Base-by-base conservation (phyloP, 2,888 invertebrate genomes). In the Odontocerum albicorne region DNA sequence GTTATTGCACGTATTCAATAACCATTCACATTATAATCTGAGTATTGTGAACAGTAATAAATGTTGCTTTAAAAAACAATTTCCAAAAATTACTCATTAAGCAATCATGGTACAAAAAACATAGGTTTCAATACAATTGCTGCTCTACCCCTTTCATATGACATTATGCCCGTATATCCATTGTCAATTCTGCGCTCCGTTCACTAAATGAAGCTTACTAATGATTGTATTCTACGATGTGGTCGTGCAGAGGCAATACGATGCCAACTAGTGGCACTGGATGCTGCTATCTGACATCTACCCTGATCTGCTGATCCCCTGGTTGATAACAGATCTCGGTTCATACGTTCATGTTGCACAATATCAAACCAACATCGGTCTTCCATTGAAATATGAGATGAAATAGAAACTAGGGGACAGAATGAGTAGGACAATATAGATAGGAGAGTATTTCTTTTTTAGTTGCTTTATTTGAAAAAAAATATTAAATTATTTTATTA, bases 281-380 rank as follows among this genome's bases (percentile, higher is more conserved):
- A 27, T 19, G 22, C 42, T 31, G 44, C 19, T 44, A 44, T 44
- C 44, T 44, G 17, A 27, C 6, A 44, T 44, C 44, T 32, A n/a
- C 44, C 44, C 44, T 32, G 6, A 32, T 32, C 44, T 22, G n/a
- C 17, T 10, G n/a, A 12, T 40, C n/a, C 32, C 44, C 20, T 31
- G 31, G 12, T 6, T 32, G 44, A 44, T 44, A 44, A 19, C 31
- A 44, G 31, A 20, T 40, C n/a, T 20, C 21, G 16, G 10, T 32
- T 17, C 44, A 31, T 44, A 32, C 42, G 21, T 17, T 19, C 32
- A 12, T 21, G 31, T 17, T 27, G 12, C n/a, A 19, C 15, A 12
- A 20, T 12, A 40, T 17, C 42, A 15, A 27, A 21, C 13, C n/a
- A n/a, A 16, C 44, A 31, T 32, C 12, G 27, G 31, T 31, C 2